phyloP scores from a whole-genome alignment of 2,888 invertebrate species.

The Anthoptus insignis region DNA sequence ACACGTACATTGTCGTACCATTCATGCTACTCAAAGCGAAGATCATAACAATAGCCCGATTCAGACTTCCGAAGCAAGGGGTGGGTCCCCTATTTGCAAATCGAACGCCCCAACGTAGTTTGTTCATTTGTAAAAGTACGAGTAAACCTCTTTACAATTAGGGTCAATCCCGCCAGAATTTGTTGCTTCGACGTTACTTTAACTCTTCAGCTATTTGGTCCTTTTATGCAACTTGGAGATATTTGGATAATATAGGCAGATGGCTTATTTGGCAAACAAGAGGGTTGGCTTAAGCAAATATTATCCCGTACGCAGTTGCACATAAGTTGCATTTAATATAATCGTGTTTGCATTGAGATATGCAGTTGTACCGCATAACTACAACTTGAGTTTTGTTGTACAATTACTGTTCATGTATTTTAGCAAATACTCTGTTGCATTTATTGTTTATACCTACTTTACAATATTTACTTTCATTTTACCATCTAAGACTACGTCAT shows the following conservation, averaged over 20 bases:
- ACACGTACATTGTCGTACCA: too few species aligned
- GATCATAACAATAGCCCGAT: conserved; percentile 14
- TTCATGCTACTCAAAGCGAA: conserved; percentile 2
- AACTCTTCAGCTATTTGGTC: conserved; percentile 17
- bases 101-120: conserved; percentile 57
- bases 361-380: neutral
- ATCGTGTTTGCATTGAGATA: conserved; percentile 16
- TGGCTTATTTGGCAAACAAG: conserved; percentile 18
- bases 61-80: conserved; percentile 46
- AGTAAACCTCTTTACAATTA: conserved; percentile 71
- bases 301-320: conserved; percentile 7
- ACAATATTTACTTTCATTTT: too few species aligned
- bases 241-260: conserved; percentile 34
- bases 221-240: conserved; percentile 32
- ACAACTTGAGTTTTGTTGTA: neutral
- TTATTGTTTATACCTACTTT: neutral
- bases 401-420: neutral
- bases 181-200: conserved; percentile 42
- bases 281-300: conserved; percentile 21
- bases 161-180: conserved; percentile 62
- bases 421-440: neutral
- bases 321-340: conserved; percentile 16
- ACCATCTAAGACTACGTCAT: too few species aligned
- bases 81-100: conserved; percentile 55
- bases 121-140: conserved; percentile 66